Conservation (phyloP, 2,888 invertebrate species). For the Artemia sinica region DNA sequence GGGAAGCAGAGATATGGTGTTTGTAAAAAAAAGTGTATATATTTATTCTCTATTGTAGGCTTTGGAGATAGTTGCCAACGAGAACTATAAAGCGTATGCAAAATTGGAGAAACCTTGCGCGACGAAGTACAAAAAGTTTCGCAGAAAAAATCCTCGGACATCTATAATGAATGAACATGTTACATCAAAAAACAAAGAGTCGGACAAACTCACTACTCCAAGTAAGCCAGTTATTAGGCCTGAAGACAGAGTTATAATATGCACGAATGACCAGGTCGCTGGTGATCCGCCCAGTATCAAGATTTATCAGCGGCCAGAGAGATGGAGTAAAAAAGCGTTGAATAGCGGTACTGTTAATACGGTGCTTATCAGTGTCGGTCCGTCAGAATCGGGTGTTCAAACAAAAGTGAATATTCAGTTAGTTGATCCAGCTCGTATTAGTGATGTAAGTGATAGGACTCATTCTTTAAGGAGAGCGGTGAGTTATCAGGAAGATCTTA, state of each 20-base stretch:
- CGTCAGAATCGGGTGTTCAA: background rate
- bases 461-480: background rate
- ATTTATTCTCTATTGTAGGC: too few species aligned
- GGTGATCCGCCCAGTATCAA: background rate
- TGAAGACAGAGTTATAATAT: conserved; percentile 3
- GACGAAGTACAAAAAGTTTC: too few species aligned
- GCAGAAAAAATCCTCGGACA: too few species aligned
- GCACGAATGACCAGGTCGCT: background rate
- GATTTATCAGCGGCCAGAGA: background rate
- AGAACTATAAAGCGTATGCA: too few species aligned
- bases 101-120: too few species aligned
- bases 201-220: too few species aligned
- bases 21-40: too few species aligned
- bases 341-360: conserved; percentile 10
- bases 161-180: too few species aligned
- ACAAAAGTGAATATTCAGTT: conserved; percentile 13
- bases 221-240: too few species aligned
- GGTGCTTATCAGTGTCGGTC: conserved; percentile 8
- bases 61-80: too few species aligned
- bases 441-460: background rate
- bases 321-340: background rate
- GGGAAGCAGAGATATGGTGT: too few species aligned
- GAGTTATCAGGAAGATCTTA: conserved; percentile 2
- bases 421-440: background rate
- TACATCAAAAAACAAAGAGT: too few species aligned